Conservation (phyloP, 2,797 vertebrate genomes). For the Muscicapa comitata region DNA sequence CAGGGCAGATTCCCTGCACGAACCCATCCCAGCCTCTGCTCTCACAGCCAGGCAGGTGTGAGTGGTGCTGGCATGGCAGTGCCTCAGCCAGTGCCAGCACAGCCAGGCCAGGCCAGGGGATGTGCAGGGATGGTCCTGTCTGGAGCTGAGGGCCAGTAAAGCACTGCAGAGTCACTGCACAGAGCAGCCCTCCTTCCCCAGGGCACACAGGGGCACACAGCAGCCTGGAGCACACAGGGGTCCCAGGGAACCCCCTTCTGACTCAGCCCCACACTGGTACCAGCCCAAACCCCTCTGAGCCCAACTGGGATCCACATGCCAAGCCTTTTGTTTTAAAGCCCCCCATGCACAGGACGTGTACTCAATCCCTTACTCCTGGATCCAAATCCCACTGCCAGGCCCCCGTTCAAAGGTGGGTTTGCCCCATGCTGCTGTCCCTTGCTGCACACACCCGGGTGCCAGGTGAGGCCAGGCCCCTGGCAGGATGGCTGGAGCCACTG, state of each 20-base stretch:
- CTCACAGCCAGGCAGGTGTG: fast-evolving
- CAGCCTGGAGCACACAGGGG: neutral
- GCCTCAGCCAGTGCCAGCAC: neutral
- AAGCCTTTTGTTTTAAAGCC: neutral
- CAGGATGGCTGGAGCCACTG: neutral
- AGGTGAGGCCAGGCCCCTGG: neutral
- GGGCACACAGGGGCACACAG: fast-evolving
- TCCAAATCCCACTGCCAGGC: neutral
- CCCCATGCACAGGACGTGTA: neutral
- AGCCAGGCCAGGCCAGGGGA: neutral
- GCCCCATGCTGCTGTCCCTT: neutral
- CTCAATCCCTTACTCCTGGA: neutral
- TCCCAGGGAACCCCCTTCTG: neutral
- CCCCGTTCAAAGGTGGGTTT: neutral
- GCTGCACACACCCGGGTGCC: neutral
- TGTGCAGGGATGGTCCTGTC: fast-evolving
- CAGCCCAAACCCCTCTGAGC: neutral
- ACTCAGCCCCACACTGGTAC: neutral
- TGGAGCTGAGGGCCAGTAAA: neutral
- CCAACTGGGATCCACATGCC: neutral
- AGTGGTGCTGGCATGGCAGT: fast-evolving
- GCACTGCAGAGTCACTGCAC: fast-evolving
- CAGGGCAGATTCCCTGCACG: neutral
- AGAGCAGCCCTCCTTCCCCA: neutral
- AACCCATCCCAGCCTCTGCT: neutral